Base-by-base conservation (phyloP, 2,113 vertebrate genomes). In the Lophochroa leadbeateri region DNA sequence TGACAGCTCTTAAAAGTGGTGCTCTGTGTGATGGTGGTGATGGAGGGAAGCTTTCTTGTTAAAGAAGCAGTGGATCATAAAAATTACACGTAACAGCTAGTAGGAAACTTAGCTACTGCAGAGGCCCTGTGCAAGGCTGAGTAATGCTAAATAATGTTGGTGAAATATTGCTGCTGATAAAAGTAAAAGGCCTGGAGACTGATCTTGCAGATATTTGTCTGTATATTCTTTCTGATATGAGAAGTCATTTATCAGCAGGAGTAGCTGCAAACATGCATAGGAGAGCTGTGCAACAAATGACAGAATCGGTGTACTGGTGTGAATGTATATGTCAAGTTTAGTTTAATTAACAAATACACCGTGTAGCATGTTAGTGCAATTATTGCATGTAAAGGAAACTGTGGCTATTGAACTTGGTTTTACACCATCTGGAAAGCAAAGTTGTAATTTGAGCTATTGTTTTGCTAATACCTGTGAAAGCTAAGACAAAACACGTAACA, bases 151-250 rank as follows among this genome's bases (percentile, higher is more conserved):
- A 41, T 31, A 55, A 50, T 35, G 13, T 19, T 41, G 18, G 17
- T 87, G 69, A 90, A 92, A 90, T 84, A 87, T 28, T 81, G 47
- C 72, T 72, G 41, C 69, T 81, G 82, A 67, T 89, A 44, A 33
- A 71, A 82, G 53, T 9, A 75, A 35, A 41, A 60, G 68, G 43
- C 47, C 58, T 69, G 53, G 49, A 81, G 69, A 60, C 44, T 93
- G 64, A 55, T 92, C 85, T 50, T 92, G 93, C 60, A 84, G 86
- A 15, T 81, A 68, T 57, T 93, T 86, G 61, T 60, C 52, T 76
- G 39, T 80, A 8, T 78, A 23, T 37, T 69, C 69, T 84, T 84
- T n/a, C 39, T 57, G 31, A 33, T 74, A 77, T 2, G 44, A 74
- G 25, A 50, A 69, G 60, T 74, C 35, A 57, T 90, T 90, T 85